Conservation (phyloP, 2,113 vertebrate species). For the Oryzias woworae region DNA sequence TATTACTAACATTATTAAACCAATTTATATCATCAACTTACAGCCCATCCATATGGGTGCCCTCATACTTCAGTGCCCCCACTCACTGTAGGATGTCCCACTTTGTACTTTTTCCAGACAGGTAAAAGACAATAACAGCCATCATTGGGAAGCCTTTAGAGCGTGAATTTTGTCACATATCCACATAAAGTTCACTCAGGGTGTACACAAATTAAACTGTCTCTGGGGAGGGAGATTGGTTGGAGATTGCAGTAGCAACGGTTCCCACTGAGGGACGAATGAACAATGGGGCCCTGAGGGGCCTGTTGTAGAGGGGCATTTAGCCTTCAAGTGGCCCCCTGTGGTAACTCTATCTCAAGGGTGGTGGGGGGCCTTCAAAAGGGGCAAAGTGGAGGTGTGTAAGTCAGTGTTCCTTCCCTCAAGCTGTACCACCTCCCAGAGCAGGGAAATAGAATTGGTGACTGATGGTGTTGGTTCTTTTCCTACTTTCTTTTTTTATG, state of each 20-base stretch:
- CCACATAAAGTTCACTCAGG: constrained; percentile 55
- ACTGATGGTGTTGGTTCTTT: constrained; percentile 67
- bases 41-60: neutral
- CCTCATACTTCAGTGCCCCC: constrained; percentile 3
- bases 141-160: constrained; percentile 34
- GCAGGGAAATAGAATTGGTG: constrained; percentile 74
- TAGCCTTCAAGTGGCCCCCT: constrained; percentile 74
- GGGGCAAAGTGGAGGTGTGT: constrained; percentile 78
- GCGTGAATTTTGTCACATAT: constrained; percentile 55
- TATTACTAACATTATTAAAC: no score
- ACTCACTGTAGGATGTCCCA: constrained; percentile 11
- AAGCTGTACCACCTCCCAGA: constrained; percentile 69
- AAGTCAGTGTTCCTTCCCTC: constrained; percentile 73
- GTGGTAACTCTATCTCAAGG: constrained; percentile 76
- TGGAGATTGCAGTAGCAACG: constrained; percentile 71
- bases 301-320: constrained; percentile 67
- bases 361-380: constrained; percentile 75
- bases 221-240: constrained; percentile 66
- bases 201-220: constrained; percentile 69
- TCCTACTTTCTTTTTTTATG: constrained; percentile 43
- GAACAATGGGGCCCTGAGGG: constrained; percentile 73
- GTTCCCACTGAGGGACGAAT: constrained; percentile 75
- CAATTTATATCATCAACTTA: constrained; percentile 14
- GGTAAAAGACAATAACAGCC: constrained; percentile 26
- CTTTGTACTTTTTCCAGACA: constrained; percentile 22